These are phyloP conservation scores for Drosophila anomelani DNA, from an alignment of 2,888 invertebrate species.

Conservation along the genomic window DNA sequence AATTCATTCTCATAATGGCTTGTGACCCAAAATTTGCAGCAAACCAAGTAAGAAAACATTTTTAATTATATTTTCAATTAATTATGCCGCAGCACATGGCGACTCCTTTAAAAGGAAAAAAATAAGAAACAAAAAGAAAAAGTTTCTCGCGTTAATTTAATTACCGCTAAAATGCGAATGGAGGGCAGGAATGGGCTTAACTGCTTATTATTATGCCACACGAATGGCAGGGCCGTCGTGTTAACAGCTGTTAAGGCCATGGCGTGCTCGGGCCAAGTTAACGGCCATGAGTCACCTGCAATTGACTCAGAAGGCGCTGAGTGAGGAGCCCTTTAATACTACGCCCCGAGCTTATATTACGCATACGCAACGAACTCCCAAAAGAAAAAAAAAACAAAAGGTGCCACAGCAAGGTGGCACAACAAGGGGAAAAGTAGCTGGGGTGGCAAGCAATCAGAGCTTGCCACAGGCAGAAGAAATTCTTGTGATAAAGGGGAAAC, in stretches of 20 bases:
- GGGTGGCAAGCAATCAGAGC: conserved; percentile 65
- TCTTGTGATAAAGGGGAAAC: conserved; percentile 20
- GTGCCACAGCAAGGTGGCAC: conserved; percentile 2
- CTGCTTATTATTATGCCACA: conserved; percentile 75
- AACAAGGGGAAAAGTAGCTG: conserved; percentile 38
- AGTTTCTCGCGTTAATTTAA: conserved; percentile 68
- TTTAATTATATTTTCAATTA: conserved; percentile 79
- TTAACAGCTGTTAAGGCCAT: conserved; percentile 61
- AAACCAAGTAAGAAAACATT: conserved; percentile 41
- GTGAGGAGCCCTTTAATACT: conserved; percentile 50
- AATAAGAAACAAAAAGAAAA: conserved; percentile 31
- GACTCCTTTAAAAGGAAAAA: conserved; percentile 15
- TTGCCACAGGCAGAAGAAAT: conserved; percentile 53
- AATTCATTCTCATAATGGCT: conserved; percentile 65
- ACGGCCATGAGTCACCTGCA: conserved; percentile 74
- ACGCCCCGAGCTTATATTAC: conserved; percentile 51
- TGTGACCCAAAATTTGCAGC: conserved; percentile 36
- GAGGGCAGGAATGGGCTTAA: conserved; percentile 47
- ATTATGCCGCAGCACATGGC: conserved; percentile 73
- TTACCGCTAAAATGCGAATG: conserved; percentile 57
- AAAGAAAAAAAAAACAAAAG: not conserved
- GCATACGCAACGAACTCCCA: conserved; percentile 65
- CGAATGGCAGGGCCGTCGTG: conserved; percentile 59
- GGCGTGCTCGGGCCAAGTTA: conserved; percentile 65
- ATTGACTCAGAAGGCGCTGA: conserved; percentile 58